Conservation (phyloP, 2,113 vertebrate genomes). For the Chionomys nivalis region DNA sequence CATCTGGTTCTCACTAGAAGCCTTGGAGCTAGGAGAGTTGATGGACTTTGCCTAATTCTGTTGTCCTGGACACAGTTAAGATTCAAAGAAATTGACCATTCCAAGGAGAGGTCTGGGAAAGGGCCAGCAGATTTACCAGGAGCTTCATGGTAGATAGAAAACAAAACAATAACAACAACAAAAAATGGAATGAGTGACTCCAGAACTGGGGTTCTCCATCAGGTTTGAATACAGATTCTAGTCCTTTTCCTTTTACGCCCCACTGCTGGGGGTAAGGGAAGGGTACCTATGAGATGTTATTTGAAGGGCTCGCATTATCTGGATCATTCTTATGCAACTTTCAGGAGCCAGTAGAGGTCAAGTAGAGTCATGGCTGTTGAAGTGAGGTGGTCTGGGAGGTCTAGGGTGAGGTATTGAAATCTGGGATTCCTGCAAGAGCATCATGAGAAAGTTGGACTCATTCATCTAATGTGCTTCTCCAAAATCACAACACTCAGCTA, state of each 20-base stretch:
- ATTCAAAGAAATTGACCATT: too few relatives aligned
- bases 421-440: not conserved
- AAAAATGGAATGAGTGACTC: not conserved
- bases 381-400: not conserved
- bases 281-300: not conserved
- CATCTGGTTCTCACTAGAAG: not conserved
- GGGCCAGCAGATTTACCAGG: not conserved
- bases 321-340: not conserved
- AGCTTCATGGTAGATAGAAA: not conserved
- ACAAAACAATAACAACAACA: too few relatives aligned
- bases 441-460: not conserved
- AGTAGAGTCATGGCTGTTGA: not conserved
- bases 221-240: not conserved
- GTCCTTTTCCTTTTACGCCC: not conserved
- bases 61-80: not conserved
- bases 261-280: not conserved
- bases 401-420: not conserved
- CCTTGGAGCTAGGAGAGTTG: not conserved
- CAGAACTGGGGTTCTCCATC: not conserved
- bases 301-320: not conserved
- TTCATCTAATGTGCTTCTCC: not conserved
- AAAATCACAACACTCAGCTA: not conserved
- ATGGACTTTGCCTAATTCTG: not conserved
- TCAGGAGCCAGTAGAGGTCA: not conserved
- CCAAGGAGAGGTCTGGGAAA: not conserved